Evolutionary conservation across 2,888 invertebrate species (phyloP).

Genomic region (Spodoptera picta): DNA sequence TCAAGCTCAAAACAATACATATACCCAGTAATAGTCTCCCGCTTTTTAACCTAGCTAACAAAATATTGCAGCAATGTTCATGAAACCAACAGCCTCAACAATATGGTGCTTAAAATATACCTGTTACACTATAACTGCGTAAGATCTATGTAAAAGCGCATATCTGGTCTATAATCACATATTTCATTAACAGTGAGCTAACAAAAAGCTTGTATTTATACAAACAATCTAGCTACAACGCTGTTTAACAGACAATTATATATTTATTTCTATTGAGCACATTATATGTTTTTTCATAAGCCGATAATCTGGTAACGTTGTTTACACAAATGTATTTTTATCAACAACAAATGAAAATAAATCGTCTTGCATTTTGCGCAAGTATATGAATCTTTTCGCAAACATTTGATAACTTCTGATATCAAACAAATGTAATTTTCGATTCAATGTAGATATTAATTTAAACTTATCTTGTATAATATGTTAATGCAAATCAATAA

Average conservation of each 20-base stretch:
- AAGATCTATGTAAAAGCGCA: slow-evolving; percentile 33
- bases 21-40: background rate
- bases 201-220: slow-evolving; percentile 56
- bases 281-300: slow-evolving; percentile 69
- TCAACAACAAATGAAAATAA: too few relatives aligned
- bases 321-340: slow-evolving; percentile 34
- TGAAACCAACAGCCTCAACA: slow-evolving; percentile 30
- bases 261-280: slow-evolving; percentile 71
- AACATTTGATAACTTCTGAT: too few relatives aligned
- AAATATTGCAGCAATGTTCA: slow-evolving; percentile 2
- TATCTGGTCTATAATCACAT: slow-evolving; percentile 35
- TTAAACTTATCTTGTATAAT: too few relatives aligned
- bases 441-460: too few relatives aligned
- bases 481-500: background rate
- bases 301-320: slow-evolving; percentile 56
- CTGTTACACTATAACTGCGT: slow-evolving; percentile 30
- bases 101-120: slow-evolving; percentile 34
- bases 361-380: too few relatives aligned
- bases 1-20: background rate
- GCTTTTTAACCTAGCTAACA: slow-evolving; percentile 20
- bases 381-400: too few relatives aligned
- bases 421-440: too few relatives aligned
- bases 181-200: slow-evolving; percentile 42
- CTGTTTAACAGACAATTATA: slow-evolving; percentile 62
- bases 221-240: slow-evolving; percentile 55